These are phyloP conservation scores for Mionectes macconnelli DNA, from an alignment of 2,113 vertebrate species.

Conservation along the genomic window DNA sequence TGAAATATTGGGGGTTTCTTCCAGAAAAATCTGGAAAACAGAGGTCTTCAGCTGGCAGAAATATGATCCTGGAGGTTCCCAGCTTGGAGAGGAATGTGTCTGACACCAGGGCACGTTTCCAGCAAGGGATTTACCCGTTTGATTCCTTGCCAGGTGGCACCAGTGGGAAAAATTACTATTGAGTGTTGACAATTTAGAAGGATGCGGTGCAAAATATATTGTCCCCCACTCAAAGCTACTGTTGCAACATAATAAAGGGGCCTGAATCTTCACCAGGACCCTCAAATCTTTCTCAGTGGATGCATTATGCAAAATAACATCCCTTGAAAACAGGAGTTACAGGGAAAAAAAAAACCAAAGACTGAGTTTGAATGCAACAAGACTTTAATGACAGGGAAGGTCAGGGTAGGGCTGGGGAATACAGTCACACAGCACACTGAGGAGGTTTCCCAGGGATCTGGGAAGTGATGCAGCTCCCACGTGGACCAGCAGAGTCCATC, in stretches of 20 bases:
- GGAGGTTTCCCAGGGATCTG: background rate
- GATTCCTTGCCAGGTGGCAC: background rate
- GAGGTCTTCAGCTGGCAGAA: background rate
- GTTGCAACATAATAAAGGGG: background rate
- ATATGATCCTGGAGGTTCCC: too few species aligned
- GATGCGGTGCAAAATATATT: background rate
- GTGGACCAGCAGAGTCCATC: rapidly evolving
- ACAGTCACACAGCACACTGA: rapidly evolving
- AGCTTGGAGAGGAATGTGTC: rapidly evolving
- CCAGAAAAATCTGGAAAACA: background rate
- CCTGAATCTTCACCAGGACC: background rate
- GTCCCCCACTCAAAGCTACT: background rate
- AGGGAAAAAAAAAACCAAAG: background rate
- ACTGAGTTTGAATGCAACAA: background rate
- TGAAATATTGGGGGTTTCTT: background rate
- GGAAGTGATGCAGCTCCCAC: background rate
- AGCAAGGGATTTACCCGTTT: background rate
- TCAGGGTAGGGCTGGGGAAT: background rate
- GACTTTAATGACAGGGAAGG: background rate
- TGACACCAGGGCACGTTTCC: background rate
- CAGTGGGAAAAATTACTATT: background rate
- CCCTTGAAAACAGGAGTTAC: background rate
- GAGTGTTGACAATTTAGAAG: background rate
- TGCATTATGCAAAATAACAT: background rate
- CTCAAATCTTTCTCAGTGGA: background rate